Base-by-base conservation (phyloP, 2,888 invertebrate genomes). In the Dyspetes luteomarginatus region DNA sequence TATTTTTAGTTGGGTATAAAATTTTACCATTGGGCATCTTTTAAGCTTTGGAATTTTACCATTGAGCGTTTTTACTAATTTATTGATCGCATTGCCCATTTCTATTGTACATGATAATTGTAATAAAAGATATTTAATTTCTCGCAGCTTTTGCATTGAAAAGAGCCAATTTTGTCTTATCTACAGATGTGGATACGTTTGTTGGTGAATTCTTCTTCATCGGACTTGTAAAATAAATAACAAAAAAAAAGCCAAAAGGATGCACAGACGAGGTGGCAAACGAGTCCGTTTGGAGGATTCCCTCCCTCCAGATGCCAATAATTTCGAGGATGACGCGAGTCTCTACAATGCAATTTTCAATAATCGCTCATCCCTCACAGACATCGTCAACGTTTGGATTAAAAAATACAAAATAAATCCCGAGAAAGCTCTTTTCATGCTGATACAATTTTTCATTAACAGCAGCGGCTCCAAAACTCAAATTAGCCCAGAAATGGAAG, bases 361-460 rank as follows among this genome's bases (percentile, higher is more conserved):
- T 89, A 97, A 97, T 78, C 96, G 96, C 88, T 94, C 95, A 68
- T 95, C 97, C 1, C 94, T 97, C 69, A 96, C 96, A 95, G 96
- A 95, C 90, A 96, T 98, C 84, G 98, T 99, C 9, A 99, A 99
- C 92, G 98, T 98, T 91, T 99, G 99, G 99, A 99, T 99, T 88
- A 98, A 99, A 90, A 97, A 97, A 85, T 99, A 99, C 92, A 99
- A 99, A 92, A 94, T 94, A 50, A 97, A 98, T 91, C 94, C 97
- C 1, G 98, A 98, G 91, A 95, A 96, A 26, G 98, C 98, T 0
- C 93, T 99, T 9, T 95, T 99, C 55, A 96, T 98, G 87, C 92
- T 99, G 52, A 98, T 99, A 96, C 99, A 99, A 92, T 99, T 99
- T 93, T 99, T 99, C 90, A 98, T 99, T 80, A 98, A 98, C 92